Percentiles rank a stretch among this genome's conserved stretches.
Conservation (phyloP, 1,140 invertebrate species). For the Drosophila murphyi region DNA sequence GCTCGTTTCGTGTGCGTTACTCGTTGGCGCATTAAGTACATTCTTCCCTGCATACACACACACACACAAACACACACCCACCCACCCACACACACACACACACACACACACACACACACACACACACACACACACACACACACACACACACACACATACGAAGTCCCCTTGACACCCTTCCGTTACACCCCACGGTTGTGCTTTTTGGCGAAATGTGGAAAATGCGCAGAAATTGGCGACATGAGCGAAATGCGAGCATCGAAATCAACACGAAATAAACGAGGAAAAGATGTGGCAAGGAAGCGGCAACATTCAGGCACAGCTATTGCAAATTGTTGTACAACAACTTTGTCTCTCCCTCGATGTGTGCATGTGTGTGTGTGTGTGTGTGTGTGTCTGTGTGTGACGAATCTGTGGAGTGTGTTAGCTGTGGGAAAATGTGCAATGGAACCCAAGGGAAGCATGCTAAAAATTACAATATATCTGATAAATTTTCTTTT, state of each 20-base stretch:
- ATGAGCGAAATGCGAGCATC: slow-evolving; percentile 52
- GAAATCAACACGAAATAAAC: slow-evolving; percentile 51
- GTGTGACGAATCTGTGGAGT: slow-evolving; percentile 35
- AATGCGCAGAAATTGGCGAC: slow-evolving; percentile 70
- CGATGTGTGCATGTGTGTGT: background rate
- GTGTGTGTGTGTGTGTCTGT: slow-evolving; percentile 1
- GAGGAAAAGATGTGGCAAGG: slow-evolving; percentile 21
- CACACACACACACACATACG: slow-evolving; percentile 5
- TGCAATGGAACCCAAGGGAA: slow-evolving; percentile 44
- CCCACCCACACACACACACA: too few relatives aligned
- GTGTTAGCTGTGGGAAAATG: slow-evolving; percentile 48
- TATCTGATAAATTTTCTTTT: slow-evolving; percentile 18
- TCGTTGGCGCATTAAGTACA: slow-evolving; percentile 77
- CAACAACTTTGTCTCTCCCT: background rate
- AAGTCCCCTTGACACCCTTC: too few relatives aligned
- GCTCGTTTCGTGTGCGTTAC: slow-evolving; percentile 62
- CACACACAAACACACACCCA: slow-evolving; percentile 12
- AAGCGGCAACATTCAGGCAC: slow-evolving; percentile 12
- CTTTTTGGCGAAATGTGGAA: slow-evolving; percentile 63
- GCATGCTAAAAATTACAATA: slow-evolving; percentile 34
- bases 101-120: slow-evolving; percentile 23
- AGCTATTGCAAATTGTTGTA: slow-evolving; percentile 19
- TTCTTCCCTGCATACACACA: slow-evolving; percentile 24
- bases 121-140: slow-evolving; percentile 12
- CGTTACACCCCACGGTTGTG: slow-evolving; percentile 46